Evolutionary conservation across 2,888 invertebrate species (phyloP).

Genomic region (Ametastegia equiseti): DNA sequence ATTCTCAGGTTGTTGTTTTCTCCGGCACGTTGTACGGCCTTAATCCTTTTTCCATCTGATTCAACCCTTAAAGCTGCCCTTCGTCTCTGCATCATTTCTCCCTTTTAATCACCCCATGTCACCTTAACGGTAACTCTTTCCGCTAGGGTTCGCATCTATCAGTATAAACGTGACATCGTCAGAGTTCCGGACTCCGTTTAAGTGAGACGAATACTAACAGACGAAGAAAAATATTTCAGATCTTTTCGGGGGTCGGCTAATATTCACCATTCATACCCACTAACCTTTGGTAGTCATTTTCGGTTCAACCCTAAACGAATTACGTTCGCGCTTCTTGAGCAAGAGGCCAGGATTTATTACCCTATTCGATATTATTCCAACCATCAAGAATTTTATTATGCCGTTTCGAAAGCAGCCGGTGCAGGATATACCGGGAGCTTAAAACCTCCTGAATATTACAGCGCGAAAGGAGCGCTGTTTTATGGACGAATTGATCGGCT

Average conservation of each 20-base stretch:
- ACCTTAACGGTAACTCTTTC: constrained; percentile 7
- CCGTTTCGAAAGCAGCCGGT: not conserved
- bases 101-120: not conserved
- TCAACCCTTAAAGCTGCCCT: not conserved
- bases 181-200: constrained; percentile 8
- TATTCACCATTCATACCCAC: constrained; percentile 19
- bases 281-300: not conserved
- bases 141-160: constrained; percentile 34
- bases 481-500: not conserved
- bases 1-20: constrained; percentile 3
- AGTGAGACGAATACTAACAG: constrained; percentile 37
- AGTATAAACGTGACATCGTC: constrained; percentile 34
- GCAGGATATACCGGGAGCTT: not conserved
- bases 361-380: not conserved
- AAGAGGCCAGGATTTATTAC: not conserved
- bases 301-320: not conserved
- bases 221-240: constrained; percentile 29
- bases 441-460: not conserved
- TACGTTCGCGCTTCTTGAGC: not conserved
- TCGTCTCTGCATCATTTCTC: not conserved
- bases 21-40: not conserved
- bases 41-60: constrained; percentile 6
- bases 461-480: not conserved
- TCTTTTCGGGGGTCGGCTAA: not conserved
- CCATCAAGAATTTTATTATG: not conserved